These are phyloP conservation scores for Lasioglossum figueresi DNA, from an alignment of 2,888 invertebrate species.

Conservation along the genomic window DNA sequence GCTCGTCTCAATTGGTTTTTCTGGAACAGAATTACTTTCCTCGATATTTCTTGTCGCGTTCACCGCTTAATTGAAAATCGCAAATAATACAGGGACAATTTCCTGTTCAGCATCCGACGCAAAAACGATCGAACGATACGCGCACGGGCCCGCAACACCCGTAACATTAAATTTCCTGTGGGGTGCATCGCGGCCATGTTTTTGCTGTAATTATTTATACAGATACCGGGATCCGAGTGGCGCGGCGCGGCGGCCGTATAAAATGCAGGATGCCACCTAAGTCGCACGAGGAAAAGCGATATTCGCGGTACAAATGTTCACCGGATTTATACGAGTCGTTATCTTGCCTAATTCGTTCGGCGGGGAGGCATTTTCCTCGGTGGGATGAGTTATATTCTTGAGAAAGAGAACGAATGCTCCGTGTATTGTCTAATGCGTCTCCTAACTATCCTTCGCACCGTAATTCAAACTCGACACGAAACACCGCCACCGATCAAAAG, in stretches of 20 bases:
- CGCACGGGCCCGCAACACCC: background rate
- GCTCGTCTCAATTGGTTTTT: background rate
- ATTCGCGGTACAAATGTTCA: conserved; percentile 38
- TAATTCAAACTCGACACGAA: conserved; percentile 31
- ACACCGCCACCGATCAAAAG: conserved; percentile 20
- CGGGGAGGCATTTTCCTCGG: conserved; percentile 18
- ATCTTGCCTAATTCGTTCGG: conserved; percentile 52
- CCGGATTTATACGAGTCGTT: conserved; percentile 51
- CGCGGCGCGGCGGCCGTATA: conserved; percentile 12
- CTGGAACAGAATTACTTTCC: conserved; percentile 1
- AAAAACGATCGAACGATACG: conserved; percentile 19
- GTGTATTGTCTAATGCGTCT: conserved; percentile 29
- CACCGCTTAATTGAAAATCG: conserved; percentile 46
- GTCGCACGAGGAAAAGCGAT: conserved; percentile 16
- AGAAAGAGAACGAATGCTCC: conserved; percentile 29
- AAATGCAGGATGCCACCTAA: conserved; percentile 14
- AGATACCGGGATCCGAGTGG: conserved; percentile 19
- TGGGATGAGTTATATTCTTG: conserved; percentile 16
- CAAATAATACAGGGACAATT: conserved; percentile 26
- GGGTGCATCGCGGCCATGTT: conserved; percentile 3
- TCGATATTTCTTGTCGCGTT: conserved; percentile 17
- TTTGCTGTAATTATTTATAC: conserved; percentile 50
- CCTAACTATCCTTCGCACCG: background rate
- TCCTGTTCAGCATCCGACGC: background rate
- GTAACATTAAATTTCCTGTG: background rate